phyloP scores from a whole-genome alignment of 1,140 invertebrate genomes.

The Lysiphlebus fabarum region DNA sequence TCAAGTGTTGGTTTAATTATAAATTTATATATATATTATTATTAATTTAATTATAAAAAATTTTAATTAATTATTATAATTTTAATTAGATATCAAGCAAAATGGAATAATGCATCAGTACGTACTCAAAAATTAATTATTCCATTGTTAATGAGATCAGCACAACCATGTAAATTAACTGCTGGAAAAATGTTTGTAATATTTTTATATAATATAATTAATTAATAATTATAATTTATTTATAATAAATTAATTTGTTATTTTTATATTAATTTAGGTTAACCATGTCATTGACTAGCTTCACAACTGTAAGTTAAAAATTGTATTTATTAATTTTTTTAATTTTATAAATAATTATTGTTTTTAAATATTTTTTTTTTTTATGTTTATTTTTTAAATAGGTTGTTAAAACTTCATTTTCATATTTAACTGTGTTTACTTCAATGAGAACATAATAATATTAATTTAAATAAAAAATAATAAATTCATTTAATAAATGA shows the following conservation, averaged over 20 bases:
- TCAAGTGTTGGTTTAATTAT: constrained; percentile 16
- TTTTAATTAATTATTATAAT: not conserved
- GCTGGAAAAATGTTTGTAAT: constrained; percentile 19
- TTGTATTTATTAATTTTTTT: not conserved
- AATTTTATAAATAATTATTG: not conserved
- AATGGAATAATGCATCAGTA: constrained; percentile 17
- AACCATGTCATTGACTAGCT: constrained; percentile 22
- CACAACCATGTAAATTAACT: constrained; percentile 20
- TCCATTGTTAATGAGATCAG: constrained; percentile 24
- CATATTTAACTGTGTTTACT: constrained; percentile 17
- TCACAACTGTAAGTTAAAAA: constrained; percentile 23
- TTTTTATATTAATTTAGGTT: too few relatives aligned
- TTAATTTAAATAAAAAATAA: not conserved
- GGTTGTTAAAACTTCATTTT: constrained; percentile 23
- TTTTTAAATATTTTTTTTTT: not conserved
- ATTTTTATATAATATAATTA: too few relatives aligned
- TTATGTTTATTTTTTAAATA: constrained; percentile 4
- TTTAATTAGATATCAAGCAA: constrained; percentile 9
- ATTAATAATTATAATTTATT: too few relatives aligned
- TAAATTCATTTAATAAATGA: too few relatives aligned
- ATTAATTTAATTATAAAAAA: not conserved
- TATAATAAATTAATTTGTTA: too few relatives aligned
- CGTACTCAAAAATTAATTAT: constrained; percentile 25
- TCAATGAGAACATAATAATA: constrained; percentile 15
- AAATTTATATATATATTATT: not conserved